Base-by-base conservation (phyloP, 2,797 vertebrate genomes). In the Odontamblyopus lacepedii region DNA sequence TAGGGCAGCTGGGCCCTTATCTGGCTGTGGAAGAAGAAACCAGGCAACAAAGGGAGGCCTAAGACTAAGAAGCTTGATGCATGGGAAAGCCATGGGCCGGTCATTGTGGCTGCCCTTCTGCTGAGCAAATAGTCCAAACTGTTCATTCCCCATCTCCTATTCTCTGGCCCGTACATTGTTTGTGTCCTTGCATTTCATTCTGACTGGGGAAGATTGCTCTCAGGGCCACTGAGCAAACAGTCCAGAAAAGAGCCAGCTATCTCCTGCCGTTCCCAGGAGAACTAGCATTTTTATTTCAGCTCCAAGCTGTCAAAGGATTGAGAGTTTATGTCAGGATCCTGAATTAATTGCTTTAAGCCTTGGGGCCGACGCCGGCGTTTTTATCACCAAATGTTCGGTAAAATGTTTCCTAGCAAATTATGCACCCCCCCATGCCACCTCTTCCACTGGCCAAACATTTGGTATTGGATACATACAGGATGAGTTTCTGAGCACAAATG, bases 91-190 rank as follows among this genome's bases (percentile, higher is more conserved):
- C 96, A 96, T 94, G 95, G 95, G 95, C 93, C 94, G 85, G 91
- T 95, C 96, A 97, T 98, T 98, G 97, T 97, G 95, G 94, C 95
- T 94, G 95, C 95, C 97, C 98, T 99, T 99, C 97, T 99, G 97
- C 96, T 99, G 96, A 98, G 97, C 96, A 99, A 99, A 99, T 98
- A 99, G 96, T 97, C 96, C 97, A 99, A 97, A 99, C 98, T 99
- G 98, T 98, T 97, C 97, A 96, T 97, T 98, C 97, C 97, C 95
- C 95, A 95, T 97, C 95, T 97, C 95, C 97, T 94, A 98, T 99
- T 99, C 97, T 99, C 96, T 98, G 94, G 92, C 93, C 86, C 95
- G 97, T 95, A 97, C 97, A 95, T 96, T 98, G 97, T 99, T 97
- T 99, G 97, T 99, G 97, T 96, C 97, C 96, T 97, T 97, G 98